Conservation (phyloP, 37 sponge, comb jelly and placozoan species). For the Mnemiopsis leidyi region DNA sequence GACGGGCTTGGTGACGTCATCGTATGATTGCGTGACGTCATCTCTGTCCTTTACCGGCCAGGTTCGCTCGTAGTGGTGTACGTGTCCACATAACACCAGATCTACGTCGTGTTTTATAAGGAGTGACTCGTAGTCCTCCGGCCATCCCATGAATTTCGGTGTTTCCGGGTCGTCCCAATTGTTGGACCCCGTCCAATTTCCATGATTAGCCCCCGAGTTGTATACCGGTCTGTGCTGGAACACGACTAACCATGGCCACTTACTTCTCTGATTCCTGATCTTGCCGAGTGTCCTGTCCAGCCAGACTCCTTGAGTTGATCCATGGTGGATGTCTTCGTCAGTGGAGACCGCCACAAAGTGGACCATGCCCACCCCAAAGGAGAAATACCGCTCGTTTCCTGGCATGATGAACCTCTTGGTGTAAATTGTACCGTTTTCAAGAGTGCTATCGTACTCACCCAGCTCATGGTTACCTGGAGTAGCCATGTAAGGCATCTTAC, state of each 20-base stretch:
- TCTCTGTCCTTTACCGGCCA: not conserved
- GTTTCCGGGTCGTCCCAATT: not conserved
- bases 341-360: constrained; percentile 62
- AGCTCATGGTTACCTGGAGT: constrained; percentile 67
- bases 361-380: constrained; percentile 53
- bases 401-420: constrained; percentile 67
- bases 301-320: constrained; percentile 26
- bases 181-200: constrained; percentile 27
- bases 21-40: not conserved
- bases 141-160: constrained; percentile 23
- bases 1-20: not conserved
- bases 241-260: constrained; percentile 62
- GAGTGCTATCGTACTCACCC: not conserved
- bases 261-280: not conserved
- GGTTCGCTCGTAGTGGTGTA: constrained; percentile 41
- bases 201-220: constrained; percentile 52
- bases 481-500: constrained; percentile 65
- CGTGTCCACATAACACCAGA: constrained; percentile 17
- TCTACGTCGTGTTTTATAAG: constrained; percentile 20
- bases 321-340: constrained; percentile 27
- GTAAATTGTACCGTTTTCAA: constrained; percentile 62
- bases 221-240: constrained; percentile 66
- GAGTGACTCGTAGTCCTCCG: constrained; percentile 4
- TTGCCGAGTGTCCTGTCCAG: constrained; percentile 3
- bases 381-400: constrained; percentile 41